phyloP scores from a whole-genome alignment of 2,113 vertebrate genomes.

The Tamias sibiricus region DNA sequence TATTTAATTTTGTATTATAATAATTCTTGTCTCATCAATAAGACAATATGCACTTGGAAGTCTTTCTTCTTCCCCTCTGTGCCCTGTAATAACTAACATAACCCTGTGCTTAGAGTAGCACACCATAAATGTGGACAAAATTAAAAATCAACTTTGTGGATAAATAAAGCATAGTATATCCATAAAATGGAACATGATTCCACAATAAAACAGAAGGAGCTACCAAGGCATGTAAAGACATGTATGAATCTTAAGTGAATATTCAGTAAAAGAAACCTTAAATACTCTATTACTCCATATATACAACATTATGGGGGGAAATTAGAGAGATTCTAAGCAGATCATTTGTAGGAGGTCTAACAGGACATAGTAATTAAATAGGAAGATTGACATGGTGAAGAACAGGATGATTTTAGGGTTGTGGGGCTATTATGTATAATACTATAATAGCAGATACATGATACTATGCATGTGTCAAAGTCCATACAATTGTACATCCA shows the following conservation, averaged over 20 bases:
- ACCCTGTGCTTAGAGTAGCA: not conserved
- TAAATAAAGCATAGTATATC: not conserved
- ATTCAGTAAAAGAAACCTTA: not conserved
- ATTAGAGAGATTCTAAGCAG: not conserved
- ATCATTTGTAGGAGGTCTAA: too few species aligned
- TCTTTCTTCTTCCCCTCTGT: not conserved
- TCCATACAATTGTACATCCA: not conserved
- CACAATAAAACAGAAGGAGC: not conserved
- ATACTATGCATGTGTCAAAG: not conserved
- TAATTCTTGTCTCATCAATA: not conserved
- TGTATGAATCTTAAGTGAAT: not conserved
- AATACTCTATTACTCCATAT: not conserved
- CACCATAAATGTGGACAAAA: not conserved
- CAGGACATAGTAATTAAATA: too few species aligned
- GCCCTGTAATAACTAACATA: not conserved
- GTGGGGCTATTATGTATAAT: not conserved
- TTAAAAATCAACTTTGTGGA: not conserved
- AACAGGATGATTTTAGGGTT: not conserved
- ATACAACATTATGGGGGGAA: not conserved
- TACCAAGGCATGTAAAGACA: not conserved
- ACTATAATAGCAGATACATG: not conserved
- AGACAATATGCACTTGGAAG: not conserved
- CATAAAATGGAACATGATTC: not conserved
- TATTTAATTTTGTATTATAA: not conserved
- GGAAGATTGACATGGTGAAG: not conserved